phyloP scores from a whole-genome alignment of 2,888 invertebrate species.

The Tribolium freemani region DNA sequence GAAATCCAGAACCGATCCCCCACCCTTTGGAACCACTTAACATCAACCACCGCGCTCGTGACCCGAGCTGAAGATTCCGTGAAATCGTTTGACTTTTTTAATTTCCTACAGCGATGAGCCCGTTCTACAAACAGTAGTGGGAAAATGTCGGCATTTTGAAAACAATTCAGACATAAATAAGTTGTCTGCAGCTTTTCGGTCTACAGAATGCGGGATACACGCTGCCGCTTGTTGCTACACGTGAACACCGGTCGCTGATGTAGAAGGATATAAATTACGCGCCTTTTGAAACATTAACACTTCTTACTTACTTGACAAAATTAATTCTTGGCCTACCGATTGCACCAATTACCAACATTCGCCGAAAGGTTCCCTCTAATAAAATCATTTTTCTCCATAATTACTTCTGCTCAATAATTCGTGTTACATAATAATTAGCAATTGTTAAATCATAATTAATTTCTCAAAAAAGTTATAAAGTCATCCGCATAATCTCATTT shows the following conservation, averaged over 20 bases:
- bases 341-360: neutral
- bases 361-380: neutral
- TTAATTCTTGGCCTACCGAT: neutral
- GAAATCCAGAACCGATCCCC: conserved; percentile 48
- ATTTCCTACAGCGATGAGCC: conserved; percentile 61
- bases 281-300: conserved; percentile 30
- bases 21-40: conserved; percentile 28
- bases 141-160: conserved; percentile 69
- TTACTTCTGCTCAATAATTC: neutral
- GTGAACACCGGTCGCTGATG: conserved; percentile 61
- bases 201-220: conserved; percentile 66
- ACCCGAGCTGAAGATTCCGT: conserved; percentile 65
- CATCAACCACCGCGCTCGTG: conserved; percentile 58
- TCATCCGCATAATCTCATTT: neutral
- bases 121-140: conserved; percentile 64
- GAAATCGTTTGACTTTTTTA: conserved; percentile 65
- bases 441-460: neutral
- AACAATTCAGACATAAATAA: conserved; percentile 70
- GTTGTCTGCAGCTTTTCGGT: conserved; percentile 67
- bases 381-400: neutral
- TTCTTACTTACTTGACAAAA: neutral
- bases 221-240: conserved; percentile 65
- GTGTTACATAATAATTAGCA: neutral
- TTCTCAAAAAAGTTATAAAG: neutral
- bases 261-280: conserved; percentile 62